Evolutionary conservation across 1,140 invertebrate species (phyloP), one percentile per base, ranked within the genome.

Genomic region (Archegozetes longisetosus): DNA sequence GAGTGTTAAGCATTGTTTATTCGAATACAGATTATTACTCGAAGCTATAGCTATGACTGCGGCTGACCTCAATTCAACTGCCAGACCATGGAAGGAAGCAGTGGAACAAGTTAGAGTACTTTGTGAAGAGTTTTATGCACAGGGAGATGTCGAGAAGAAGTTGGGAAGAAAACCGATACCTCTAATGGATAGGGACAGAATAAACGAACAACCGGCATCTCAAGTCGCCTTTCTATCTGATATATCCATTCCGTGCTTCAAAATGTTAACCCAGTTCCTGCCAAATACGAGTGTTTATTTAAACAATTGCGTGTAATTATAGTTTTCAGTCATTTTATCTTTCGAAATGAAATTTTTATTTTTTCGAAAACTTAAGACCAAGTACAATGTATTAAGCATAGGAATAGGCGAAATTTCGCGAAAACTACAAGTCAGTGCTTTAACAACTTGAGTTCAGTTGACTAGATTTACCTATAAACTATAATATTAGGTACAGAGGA

Each of bases 71-170:
- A 85, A 83, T 57, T 84, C 86, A 1, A 84, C 82, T 61, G 78
- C 84, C 1, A 88, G 88, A 71, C 83, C 84, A 2, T 88, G 85
- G 85, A 77, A 84, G n/a, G 73, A 85, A n/a, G 85, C 88, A 72
- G 76, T 79, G 1, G 78, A 84, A 70, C 87, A 83, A 0, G 85
- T 87, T 1, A 80, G 81, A 69, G 82, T 84, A 4, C 87, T 89
- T 62, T 86, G 87, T 72, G 82, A 88, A 68, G 86, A 89, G 68
- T 89, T 89, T 71, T 88, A 87, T 71, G 79, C 83, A 64, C 84
- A 81, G 78, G 80, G 81, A 28, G 85, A 88, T 69, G 81, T 80
- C 28, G 85, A 88, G 69, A 75, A 78, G 62, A 74, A 74, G 9
- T 77, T 78, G 49, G 85, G 85, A 1, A 75, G 78, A 56, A 75